Percentiles rank a stretch among this genome's conserved stretches.
phyloP scores from a whole-genome alignment of 2,888 invertebrate species.

The Alviniconcha strummeri region DNA sequence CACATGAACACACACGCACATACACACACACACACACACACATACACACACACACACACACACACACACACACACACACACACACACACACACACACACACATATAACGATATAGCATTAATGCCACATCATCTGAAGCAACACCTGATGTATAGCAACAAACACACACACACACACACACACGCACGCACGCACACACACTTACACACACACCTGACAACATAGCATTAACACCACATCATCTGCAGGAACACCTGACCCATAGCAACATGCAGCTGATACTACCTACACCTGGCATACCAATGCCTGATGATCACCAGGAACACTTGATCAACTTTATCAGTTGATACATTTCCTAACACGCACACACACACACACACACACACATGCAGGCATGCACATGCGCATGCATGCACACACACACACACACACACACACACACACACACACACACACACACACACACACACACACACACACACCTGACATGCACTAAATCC shows the following conservation, averaged over 20 bases:
- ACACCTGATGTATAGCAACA: background rate
- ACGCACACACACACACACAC: background rate
- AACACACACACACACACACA: background rate
- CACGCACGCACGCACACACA: background rate
- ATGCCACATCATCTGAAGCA: too few relatives aligned
- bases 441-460: background rate
- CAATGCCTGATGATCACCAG: too few relatives aligned
- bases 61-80: background rate
- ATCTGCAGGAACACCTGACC: too few relatives aligned
- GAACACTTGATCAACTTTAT: too few relatives aligned
- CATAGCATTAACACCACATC: too few relatives aligned
- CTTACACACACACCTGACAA: background rate
- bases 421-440: background rate
- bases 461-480: background rate
- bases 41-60: background rate
- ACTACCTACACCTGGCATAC: too few relatives aligned
- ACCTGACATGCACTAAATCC: too few relatives aligned
- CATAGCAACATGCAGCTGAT: too few relatives aligned
- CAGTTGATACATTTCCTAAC: too few relatives aligned
- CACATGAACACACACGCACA: background rate
- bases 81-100: slow-evolving; percentile 8
- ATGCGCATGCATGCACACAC: background rate
- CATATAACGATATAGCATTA: background rate
- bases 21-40: background rate
- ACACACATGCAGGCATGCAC: background rate